Evolutionary conservation across 2,888 invertebrate genomes (phyloP).

Genomic region (Adineta ricciae): DNA sequence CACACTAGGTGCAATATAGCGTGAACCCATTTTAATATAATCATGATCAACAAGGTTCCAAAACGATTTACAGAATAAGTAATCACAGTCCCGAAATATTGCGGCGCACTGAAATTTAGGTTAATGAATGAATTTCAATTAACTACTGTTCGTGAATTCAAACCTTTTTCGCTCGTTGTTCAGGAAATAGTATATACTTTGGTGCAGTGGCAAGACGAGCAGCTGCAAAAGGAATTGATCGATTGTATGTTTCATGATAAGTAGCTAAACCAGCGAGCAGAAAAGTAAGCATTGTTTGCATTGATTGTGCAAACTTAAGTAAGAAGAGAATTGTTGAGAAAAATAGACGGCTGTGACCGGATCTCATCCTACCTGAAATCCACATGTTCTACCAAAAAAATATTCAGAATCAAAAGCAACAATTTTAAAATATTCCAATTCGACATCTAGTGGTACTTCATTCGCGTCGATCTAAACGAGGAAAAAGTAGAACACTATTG

Average conservation of each 20-base stretch:
- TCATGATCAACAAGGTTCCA: slow-evolving; percentile 60
- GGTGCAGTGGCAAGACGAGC: neutral
- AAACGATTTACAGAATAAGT: slow-evolving; percentile 80
- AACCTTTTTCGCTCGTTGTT: slow-evolving; percentile 64
- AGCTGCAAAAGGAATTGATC: neutral
- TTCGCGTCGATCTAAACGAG: neutral
- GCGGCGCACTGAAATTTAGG: slow-evolving; percentile 63
- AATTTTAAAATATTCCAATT: neutral
- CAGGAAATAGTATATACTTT: slow-evolving; percentile 74
- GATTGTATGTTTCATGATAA: slow-evolving; percentile 2
- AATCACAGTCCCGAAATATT: slow-evolving; percentile 76
- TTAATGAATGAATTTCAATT: slow-evolving; percentile 7
- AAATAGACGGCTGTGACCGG: neutral
- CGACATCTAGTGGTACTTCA: neutral
- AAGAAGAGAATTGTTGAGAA: too few relatives aligned
- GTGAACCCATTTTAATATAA: too few relatives aligned
- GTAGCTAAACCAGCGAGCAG: neutral
- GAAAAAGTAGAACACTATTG: neutral
- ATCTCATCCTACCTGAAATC: slow-evolving; percentile 62
- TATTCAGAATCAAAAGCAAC: slow-evolving; percentile 63
- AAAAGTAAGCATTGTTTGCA: neutral
- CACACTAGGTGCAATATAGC: slow-evolving; percentile 33
- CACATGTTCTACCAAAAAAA: slow-evolving; percentile 86
- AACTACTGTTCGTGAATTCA: neutral
- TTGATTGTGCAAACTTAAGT: neutral